These are phyloP conservation scores for Phalera bucephala DNA, from an alignment of 2,888 invertebrate species.

Conservation along the genomic window DNA sequence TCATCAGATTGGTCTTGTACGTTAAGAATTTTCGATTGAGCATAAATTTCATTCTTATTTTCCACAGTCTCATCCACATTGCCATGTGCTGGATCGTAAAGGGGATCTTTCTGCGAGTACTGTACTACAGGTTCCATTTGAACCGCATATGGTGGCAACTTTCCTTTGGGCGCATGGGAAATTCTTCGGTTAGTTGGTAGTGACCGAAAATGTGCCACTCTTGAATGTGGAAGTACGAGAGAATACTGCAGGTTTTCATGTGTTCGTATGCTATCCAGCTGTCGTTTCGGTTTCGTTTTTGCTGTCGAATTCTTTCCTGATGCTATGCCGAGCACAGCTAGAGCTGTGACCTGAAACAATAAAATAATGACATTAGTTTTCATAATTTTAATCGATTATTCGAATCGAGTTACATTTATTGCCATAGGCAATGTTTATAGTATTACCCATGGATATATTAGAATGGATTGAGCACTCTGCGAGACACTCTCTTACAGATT, in stretches of 20 bases:
- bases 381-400: conserved; percentile 12
- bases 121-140: conserved; percentile 92
- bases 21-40: conserved; percentile 75
- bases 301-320: conserved; percentile 73
- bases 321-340: conserved; percentile 79
- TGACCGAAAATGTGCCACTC: conserved; percentile 78
- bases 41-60: conserved; percentile 73
- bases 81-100: conserved; percentile 84
- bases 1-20: conserved; percentile 69
- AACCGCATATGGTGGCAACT: conserved; percentile 88
- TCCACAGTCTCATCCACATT: conserved; percentile 70
- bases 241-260: conserved; percentile 84
- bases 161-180: conserved; percentile 75
- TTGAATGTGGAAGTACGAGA: conserved; percentile 82
- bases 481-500: too few relatives aligned
- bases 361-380: conserved; percentile 15
- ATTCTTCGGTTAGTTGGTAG: conserved; percentile 80
- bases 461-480: too few relatives aligned
- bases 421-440: conserved; percentile 10
- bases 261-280: conserved; percentile 77
- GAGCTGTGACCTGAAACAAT: conserved; percentile 82
- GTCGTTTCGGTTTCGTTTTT: conserved; percentile 81
- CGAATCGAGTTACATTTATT: background rate
- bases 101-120: conserved; percentile 90
- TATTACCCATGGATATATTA: too few relatives aligned